Percentiles rank a stretch among this genome's conserved stretches.
phyloP scores from a whole-genome alignment of 1,140 invertebrate genomes.

The Drosophila setifemur region DNA sequence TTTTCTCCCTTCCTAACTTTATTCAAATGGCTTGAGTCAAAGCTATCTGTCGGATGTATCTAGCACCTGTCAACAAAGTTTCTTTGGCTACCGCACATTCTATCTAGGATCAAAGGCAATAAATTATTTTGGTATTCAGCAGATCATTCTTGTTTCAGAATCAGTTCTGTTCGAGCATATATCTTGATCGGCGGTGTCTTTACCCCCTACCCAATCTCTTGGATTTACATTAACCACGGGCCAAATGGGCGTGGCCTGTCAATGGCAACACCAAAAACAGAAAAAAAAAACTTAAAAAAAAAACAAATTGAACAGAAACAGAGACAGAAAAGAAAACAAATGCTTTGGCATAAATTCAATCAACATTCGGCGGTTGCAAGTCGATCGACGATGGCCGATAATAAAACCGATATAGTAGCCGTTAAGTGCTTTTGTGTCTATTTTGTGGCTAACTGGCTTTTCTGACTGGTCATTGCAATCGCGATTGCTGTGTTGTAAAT shows the following conservation, averaged over 20 bases:
- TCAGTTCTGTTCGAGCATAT: conserved; percentile 30
- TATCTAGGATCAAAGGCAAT: conserved; percentile 38
- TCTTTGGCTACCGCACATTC: conserved; percentile 30
- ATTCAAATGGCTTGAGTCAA: background rate
- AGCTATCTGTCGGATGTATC: conserved; percentile 39
- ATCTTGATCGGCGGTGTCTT: conserved; percentile 47
- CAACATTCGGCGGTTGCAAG: conserved; percentile 74
- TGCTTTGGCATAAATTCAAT: conserved; percentile 75
- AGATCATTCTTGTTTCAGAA: conserved; percentile 29
- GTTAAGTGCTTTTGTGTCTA: conserved; percentile 64
- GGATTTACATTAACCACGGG: conserved; percentile 25
- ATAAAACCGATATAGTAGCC: conserved; percentile 77
- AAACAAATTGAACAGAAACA: background rate
- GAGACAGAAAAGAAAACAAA: conserved; percentile 38
- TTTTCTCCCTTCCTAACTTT: no score
- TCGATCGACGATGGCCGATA: conserved; percentile 57
- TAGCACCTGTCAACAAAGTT: conserved; percentile 24
- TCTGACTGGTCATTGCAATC: conserved; percentile 55
- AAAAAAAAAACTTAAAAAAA: background rate
- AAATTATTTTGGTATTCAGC: conserved; percentile 36
- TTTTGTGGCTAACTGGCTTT: no score
- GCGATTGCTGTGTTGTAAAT: conserved; percentile 53
- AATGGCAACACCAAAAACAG: conserved; percentile 41
- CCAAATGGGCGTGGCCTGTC: conserved; percentile 52
- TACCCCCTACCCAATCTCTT: background rate